A percentile compares a stretch with the other conserved stretches of the same genome.
Evolutionary conservation across 2,113 vertebrate genomes (phyloP).

Genomic region (Eublepharis macularius): DNA sequence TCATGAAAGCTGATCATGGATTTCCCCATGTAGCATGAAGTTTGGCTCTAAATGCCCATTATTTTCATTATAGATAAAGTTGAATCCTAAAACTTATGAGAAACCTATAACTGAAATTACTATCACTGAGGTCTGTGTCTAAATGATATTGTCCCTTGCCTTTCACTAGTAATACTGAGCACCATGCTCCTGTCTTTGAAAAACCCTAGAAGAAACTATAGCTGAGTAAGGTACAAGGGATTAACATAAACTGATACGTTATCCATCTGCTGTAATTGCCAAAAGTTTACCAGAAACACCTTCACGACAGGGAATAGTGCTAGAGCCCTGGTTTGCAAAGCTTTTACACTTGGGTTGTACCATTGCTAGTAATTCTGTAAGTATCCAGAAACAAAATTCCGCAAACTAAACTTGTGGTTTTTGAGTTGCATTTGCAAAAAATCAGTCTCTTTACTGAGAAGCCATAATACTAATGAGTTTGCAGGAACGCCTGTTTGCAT

Average conservation of each 20-base stretch:
- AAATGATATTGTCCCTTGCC: background rate
- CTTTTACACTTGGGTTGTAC: background rate
- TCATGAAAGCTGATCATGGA: no score
- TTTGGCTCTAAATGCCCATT: no score
- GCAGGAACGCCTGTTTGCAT: slow-evolving; percentile 25
- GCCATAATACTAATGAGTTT: slow-evolving; percentile 23
- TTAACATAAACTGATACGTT: background rate
- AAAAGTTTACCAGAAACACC: background rate
- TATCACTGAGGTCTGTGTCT: no score
- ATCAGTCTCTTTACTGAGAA: slow-evolving; percentile 1
- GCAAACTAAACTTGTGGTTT: background rate
- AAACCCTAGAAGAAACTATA: background rate
- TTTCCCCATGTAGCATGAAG: no score
- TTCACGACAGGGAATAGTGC: background rate
- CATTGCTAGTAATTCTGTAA: background rate
- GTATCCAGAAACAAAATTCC: background rate
- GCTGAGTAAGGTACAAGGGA: slow-evolving; percentile 37
- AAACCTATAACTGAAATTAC: background rate
- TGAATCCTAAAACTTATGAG: no score
- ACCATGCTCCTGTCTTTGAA: slow-evolving; percentile 52
- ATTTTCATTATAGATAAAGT: no score
- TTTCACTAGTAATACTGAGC: slow-evolving; percentile 32
- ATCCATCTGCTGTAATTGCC: background rate
- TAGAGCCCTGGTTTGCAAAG: background rate
- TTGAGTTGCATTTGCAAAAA: background rate